These are phyloP conservation scores for Thunnus albacares DNA, from an alignment of 2,797 vertebrate genomes.

Conservation along the genomic window DNA sequence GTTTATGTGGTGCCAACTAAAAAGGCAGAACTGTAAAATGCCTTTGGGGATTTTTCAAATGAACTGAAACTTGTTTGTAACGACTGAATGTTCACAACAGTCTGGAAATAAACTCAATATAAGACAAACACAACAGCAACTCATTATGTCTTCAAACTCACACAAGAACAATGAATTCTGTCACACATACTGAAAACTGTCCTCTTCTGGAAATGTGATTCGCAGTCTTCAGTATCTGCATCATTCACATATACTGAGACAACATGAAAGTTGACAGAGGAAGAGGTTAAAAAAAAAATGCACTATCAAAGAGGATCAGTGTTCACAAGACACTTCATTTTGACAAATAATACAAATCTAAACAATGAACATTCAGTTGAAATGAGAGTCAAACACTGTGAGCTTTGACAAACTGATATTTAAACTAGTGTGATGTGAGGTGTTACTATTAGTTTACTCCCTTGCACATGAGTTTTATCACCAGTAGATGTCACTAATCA, in stretches of 20 bases:
- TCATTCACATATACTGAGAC: too few relatives aligned
- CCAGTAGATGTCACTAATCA: slow-evolving; percentile 51
- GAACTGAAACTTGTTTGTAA: slow-evolving; percentile 2
- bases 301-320: too few relatives aligned
- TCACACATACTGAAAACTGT: neutral
- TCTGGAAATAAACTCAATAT: neutral
- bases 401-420: too few relatives aligned
- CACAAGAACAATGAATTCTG: neutral
- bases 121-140: neutral
- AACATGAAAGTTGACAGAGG: too few relatives aligned
- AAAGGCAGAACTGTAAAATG: neutral
- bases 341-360: too few relatives aligned
- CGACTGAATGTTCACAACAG: neutral
- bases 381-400: too few relatives aligned
- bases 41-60: neutral
- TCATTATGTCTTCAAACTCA: neutral
- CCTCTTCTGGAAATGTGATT: neutral
- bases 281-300: too few relatives aligned
- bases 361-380: too few relatives aligned
- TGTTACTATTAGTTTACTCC: neutral
- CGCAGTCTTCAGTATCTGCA: too few relatives aligned
- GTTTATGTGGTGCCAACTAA: too few relatives aligned
- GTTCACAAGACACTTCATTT: too few relatives aligned
- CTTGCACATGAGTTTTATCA: neutral
- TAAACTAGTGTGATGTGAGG: too few relatives aligned